A percentile compares a stretch with the other conserved stretches of the same genome.
Conservation (phyloP, 2,113 vertebrate genomes). For the Entelurus aequoreus region DNA sequence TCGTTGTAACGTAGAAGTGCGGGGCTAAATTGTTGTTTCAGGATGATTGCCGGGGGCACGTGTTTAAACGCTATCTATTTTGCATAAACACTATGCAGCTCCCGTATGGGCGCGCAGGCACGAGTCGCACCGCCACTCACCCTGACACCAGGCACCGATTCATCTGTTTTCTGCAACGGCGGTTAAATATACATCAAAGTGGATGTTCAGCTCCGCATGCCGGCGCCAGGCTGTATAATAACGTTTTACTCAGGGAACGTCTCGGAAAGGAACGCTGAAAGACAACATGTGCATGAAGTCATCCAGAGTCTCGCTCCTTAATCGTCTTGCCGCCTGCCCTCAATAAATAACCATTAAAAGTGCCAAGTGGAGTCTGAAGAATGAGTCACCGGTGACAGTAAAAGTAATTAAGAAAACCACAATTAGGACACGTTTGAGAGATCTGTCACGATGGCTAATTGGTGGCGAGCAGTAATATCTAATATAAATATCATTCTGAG, state of each 20-base stretch:
- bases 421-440: slow-evolving; percentile 30
- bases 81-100: slow-evolving; percentile 65
- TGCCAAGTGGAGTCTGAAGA: slow-evolving; percentile 50
- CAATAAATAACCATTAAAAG: slow-evolving; percentile 37
- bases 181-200: slow-evolving; percentile 64
- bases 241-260: background rate
- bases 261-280: slow-evolving; percentile 9
- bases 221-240: slow-evolving; percentile 4
- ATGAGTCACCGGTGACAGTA: slow-evolving; percentile 46
- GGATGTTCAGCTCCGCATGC: slow-evolving; percentile 25
- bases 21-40: slow-evolving; percentile 53
- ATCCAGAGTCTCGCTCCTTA: slow-evolving; percentile 7
- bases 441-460: slow-evolving; percentile 41
- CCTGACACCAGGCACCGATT: slow-evolving; percentile 39
- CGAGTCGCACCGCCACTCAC: slow-evolving; percentile 26
- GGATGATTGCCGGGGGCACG: slow-evolving; percentile 56
- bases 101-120: slow-evolving; percentile 30
- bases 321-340: slow-evolving; percentile 13
- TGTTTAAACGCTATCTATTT: slow-evolving; percentile 64
- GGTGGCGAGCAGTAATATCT: slow-evolving; percentile 32
- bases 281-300: slow-evolving; percentile 1
- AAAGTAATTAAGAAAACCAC: slow-evolving; percentile 26
- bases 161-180: slow-evolving; percentile 45
- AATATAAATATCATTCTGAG: slow-evolving; percentile 20
- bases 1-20: slow-evolving; percentile 23